A percentile compares a stretch with the other conserved stretches of the same genome.
phyloP scores from a whole-genome alignment of 2,113 vertebrate genomes.

The Eolophus roseicapilla region DNA sequence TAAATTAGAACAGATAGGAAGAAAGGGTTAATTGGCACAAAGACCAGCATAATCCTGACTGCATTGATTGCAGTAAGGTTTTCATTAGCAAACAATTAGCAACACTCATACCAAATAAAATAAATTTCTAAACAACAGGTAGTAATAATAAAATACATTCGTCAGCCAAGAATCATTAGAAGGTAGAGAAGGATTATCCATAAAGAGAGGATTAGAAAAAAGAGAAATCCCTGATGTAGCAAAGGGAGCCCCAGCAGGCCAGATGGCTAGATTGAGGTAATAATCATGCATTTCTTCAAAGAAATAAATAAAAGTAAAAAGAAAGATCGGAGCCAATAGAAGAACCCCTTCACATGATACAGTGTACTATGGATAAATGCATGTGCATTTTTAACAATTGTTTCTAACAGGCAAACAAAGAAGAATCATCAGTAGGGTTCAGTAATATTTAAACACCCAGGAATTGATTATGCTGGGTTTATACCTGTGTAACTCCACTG shows the following conservation, averaged over 20 bases:
- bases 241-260: conserved; percentile 74
- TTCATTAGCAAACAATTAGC: conserved; percentile 77
- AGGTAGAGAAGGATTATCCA: conserved; percentile 70
- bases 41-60: conserved; percentile 38
- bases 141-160: conserved; percentile 75
- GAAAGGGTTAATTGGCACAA: conserved; percentile 19
- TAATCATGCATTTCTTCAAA: conserved; percentile 74
- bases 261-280: conserved; percentile 75
- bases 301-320: conserved; percentile 74
- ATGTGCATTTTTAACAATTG: conserved; percentile 57
- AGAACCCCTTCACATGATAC: conserved; percentile 64
- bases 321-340: conserved; percentile 66
- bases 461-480: conserved; percentile 3
- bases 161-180: conserved; percentile 72
- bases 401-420: conserved; percentile 58
- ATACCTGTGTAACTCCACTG: not conserved
- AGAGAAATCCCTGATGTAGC: conserved; percentile 65
- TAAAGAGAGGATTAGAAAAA: conserved; percentile 76
- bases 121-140: conserved; percentile 80
- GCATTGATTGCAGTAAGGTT: conserved; percentile 68
- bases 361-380: conserved; percentile 55
- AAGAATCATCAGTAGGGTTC: conserved; percentile 43
- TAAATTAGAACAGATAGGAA: not conserved
- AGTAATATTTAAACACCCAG: conserved; percentile 35
- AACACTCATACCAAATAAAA: conserved; percentile 77